Percentiles rank a stretch among this genome's conserved stretches.
Evolutionary conservation across 2,888 invertebrate species (phyloP).

Genomic region (Acrocyrtus sp.): DNA sequence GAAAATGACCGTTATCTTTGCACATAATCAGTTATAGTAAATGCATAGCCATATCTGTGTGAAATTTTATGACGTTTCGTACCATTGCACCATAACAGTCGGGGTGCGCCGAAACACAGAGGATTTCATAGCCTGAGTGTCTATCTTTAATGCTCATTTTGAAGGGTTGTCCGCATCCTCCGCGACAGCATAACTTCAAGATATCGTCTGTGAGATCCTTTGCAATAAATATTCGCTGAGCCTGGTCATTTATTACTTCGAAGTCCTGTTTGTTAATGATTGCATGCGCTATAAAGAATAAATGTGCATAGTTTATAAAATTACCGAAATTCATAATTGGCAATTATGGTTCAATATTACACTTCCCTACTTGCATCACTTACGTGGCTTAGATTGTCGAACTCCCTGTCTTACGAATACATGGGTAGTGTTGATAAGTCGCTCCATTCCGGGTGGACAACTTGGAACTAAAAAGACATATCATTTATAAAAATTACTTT

Average conservation of each 20-base stretch:
- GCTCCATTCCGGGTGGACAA: constrained; percentile 57
- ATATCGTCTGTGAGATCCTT: constrained; percentile 53
- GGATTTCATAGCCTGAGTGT: constrained; percentile 49
- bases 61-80: not conserved
- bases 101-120: constrained; percentile 49
- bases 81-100: constrained; percentile 56
- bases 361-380: not conserved
- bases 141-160: constrained; percentile 53
- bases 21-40: not conserved
- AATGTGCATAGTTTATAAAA: too few species aligned
- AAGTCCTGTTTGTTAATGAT: constrained; percentile 47
- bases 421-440: constrained; percentile 43
- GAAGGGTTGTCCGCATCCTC: constrained; percentile 55
- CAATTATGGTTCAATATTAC: not conserved
- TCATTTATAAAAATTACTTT: constrained; percentile 2
- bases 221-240: constrained; percentile 50
- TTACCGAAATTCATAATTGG: not conserved
- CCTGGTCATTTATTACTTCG: constrained; percentile 51
- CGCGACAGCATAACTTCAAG: constrained; percentile 55
- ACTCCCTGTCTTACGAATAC: constrained; percentile 56
- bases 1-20: not conserved
- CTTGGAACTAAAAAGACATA: constrained; percentile 43
- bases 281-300: constrained; percentile 12
- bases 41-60: not conserved
- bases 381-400: constrained; percentile 41